These are phyloP conservation scores for Drosophila tanythrix DNA, from an alignment of 2,888 invertebrate species.

Conservation along the genomic window DNA sequence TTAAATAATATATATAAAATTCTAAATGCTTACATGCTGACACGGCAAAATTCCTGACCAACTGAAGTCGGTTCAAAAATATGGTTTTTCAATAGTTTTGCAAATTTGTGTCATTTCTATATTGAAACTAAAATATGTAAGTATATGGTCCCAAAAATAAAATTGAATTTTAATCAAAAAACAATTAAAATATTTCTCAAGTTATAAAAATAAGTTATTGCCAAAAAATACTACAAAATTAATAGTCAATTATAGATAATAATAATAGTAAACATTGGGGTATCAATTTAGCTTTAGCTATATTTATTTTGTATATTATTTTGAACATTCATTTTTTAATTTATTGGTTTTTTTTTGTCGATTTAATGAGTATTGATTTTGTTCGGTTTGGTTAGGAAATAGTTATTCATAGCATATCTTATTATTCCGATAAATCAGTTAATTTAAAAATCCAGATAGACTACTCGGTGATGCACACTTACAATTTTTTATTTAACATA, in stretches of 20 bases:
- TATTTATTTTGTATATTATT: background rate
- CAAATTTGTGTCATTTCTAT: background rate
- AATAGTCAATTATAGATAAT: background rate
- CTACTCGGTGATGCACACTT: conserved; percentile 7
- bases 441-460: background rate
- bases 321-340: background rate
- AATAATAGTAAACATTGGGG: background rate
- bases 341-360: background rate
- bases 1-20: conserved; percentile 37
- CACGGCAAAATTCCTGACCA: background rate
- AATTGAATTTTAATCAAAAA: background rate
- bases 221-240: background rate
- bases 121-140: background rate
- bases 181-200: background rate
- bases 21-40: conserved; percentile 4
- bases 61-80: background rate
- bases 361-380: background rate
- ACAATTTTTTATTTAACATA: conserved; percentile 25
- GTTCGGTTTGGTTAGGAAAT: background rate
- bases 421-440: background rate
- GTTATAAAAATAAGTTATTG: background rate
- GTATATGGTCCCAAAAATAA: background rate
- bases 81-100: background rate
- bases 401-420: background rate
- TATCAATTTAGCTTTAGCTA: background rate